Evolutionary conservation across 1,140 invertebrate species (phyloP), one percentile per base, ranked within the genome.

Genomic region (Marisa cornuarietis): DNA sequence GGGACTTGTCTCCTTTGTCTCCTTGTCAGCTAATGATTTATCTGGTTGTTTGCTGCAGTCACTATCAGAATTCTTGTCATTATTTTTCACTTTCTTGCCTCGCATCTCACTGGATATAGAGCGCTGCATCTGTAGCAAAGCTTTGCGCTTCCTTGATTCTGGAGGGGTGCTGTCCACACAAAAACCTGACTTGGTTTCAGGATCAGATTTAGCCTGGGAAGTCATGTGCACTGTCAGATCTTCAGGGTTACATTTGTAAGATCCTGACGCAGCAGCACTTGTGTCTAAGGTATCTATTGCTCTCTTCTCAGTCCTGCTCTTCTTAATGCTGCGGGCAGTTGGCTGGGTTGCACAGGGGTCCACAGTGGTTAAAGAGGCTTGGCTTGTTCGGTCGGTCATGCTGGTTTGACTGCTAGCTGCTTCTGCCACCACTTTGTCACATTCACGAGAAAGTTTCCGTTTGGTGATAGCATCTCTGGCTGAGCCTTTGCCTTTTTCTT

Each of bases 391-490:
- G n/a, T 69, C 76, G 7, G 16, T 9, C 18, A 52, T 51, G 42
- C 26, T 66, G 31, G 31, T 68, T 11, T 52, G 42, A 26, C 18
- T 68, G 42, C 49, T 62, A 24, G 76, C 76, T 24, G 76, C 65
- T 63, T 76, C 74, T 9, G 51, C 51, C 18, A 65, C 76, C 16
- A 49, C 63, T 4, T 69, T 66, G 14, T 77, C 76, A 62, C 18
- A 54, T 22, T 77, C 76, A 24, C 42, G 31, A 7, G 76, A 77
- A 13, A 69, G 76, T 49, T 77, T 77, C 61, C 65, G 76, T 26
- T 63, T 62, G 7, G 76, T 11, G 22, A 42, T 51, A 63, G 42
- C 24, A 26, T 77, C 76, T 68, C 68, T 77, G n/a, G 49, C 16
- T 24, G 49, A 20, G 13, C 76, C 63, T n/a, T 77, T 66, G 2